phyloP scores from a whole-genome alignment of 2,797 vertebrate species.

The Danio choprae region DNA sequence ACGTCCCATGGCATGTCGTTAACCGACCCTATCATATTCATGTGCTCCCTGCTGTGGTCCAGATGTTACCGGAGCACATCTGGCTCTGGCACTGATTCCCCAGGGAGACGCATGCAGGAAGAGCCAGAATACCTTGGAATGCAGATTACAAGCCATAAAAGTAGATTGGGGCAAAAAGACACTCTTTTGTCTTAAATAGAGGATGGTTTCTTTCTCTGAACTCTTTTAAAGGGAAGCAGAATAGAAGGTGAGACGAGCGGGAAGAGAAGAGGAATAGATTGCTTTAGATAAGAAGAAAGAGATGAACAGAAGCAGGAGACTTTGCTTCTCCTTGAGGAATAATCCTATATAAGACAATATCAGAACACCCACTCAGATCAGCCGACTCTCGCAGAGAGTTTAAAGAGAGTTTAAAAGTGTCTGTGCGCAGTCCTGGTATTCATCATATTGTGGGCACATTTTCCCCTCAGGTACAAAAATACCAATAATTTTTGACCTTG shows the following conservation, averaged over 20 bases:
- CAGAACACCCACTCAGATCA: slow-evolving; percentile 48
- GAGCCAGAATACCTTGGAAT: slow-evolving; percentile 35
- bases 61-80: slow-evolving; percentile 51
- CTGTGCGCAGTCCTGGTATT: slow-evolving; percentile 1
- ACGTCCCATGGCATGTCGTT: slow-evolving; percentile 40
- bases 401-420: slow-evolving; percentile 14
- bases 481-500: too few relatives aligned
- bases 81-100: slow-evolving; percentile 35
- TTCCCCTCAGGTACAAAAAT: too few relatives aligned
- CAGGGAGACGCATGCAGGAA: slow-evolving; percentile 16
- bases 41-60: slow-evolving; percentile 37
- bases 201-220: slow-evolving; percentile 15
- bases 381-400: not conserved
- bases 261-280: slow-evolving; percentile 1
- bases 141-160: slow-evolving; percentile 18
- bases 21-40: slow-evolving; percentile 28
- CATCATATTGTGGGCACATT: too few relatives aligned
- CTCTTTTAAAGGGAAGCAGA: slow-evolving; percentile 31
- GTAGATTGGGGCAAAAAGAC: slow-evolving; percentile 17
- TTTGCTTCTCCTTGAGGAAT: slow-evolving; percentile 33
- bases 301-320: slow-evolving; percentile 30
- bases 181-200: slow-evolving; percentile 36
- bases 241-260: slow-evolving; percentile 10
- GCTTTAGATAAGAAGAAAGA: slow-evolving; percentile 30
- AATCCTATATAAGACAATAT: slow-evolving; percentile 39